Conservation (phyloP, 2,888 invertebrate genomes). For the Eupithecia abbreviata region DNA sequence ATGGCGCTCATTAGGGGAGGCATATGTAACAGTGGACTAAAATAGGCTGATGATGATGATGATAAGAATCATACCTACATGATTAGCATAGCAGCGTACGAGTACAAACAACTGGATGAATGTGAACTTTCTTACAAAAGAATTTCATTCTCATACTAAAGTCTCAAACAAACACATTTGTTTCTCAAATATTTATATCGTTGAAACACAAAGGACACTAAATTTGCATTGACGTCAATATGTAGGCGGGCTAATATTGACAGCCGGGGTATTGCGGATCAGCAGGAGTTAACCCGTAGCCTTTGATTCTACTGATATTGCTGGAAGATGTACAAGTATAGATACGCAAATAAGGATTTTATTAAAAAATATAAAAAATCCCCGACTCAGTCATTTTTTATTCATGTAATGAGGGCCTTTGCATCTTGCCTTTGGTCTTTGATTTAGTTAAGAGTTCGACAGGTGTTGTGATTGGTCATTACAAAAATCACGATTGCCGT, state of each 20-base stretch:
- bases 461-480: too few species aligned
- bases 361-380: neutral
- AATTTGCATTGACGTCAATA: slow-evolving; percentile 13
- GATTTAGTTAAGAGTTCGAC: too few species aligned
- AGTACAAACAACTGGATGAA: neutral
- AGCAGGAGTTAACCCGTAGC: too few species aligned
- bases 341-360: neutral
- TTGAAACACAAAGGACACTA: slow-evolving; percentile 1
- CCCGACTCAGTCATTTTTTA: neutral
- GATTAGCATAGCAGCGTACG: neutral
- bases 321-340: neutral
- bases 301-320: neutral
- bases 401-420: too few species aligned
- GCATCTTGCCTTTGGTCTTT: too few species aligned
- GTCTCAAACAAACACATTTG: neutral
- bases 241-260: slow-evolving; percentile 5
- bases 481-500: too few species aligned
- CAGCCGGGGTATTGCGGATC: slow-evolving; percentile 6
- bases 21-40: too few species aligned
- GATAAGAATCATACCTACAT: too few species aligned
- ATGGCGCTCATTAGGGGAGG: too few species aligned
- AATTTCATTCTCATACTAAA: neutral
- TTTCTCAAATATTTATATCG: neutral
- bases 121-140: neutral
- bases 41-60: too few species aligned